Evolutionary conservation across 2,888 invertebrate genomes (phyloP), one percentile per base, ranked within the genome.

Genomic region (Ochropleura plecta): DNA sequence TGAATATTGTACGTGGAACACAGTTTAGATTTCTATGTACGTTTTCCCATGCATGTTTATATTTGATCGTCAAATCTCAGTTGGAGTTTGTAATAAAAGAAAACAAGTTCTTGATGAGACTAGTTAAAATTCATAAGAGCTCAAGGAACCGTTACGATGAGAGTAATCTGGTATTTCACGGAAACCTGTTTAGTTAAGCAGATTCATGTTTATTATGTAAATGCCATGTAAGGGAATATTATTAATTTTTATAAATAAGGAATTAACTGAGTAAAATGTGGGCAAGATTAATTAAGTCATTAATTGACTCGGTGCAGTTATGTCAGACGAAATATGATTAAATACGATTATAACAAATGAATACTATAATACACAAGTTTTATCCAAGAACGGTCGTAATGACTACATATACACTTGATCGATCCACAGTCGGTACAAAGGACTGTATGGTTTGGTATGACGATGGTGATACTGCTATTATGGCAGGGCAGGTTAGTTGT

Each of bases 91-190:
- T 78, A 71, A 76, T 81, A 81, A 83, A 83, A 82, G 81, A 84
- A 87, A 85, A 86, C 81, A 81, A 84, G 77, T 87, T 86, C 71
- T 88, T 85, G 76, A 85, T 82, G 71, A 83, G 85, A 84, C 82
- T 88, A 86, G 88, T 90, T 90, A 88, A 90, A 88, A 92, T 90
- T 90, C 89, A 87, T 89, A 89, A 86, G 78, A 81, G 70, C 60
- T 75, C 75, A 78, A 81, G 79, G 73, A 82, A 88, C 91, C 89
- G 90, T 90, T 90, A 90, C 71, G 81, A 80, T 81, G 77, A 81
- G 83, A 78, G 78, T 68, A 81, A 77, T 86, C 84, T 79, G 82
- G 83, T 88, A 88, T 87, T 88, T 85, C 81, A 88, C 86, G 72
- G 71, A 86, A 92, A 91, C 91, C 86, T 86, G 91, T 92, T 89